Base-by-base conservation (phyloP, 2,888 invertebrate genomes). In the Thymelicus acteon region DNA sequence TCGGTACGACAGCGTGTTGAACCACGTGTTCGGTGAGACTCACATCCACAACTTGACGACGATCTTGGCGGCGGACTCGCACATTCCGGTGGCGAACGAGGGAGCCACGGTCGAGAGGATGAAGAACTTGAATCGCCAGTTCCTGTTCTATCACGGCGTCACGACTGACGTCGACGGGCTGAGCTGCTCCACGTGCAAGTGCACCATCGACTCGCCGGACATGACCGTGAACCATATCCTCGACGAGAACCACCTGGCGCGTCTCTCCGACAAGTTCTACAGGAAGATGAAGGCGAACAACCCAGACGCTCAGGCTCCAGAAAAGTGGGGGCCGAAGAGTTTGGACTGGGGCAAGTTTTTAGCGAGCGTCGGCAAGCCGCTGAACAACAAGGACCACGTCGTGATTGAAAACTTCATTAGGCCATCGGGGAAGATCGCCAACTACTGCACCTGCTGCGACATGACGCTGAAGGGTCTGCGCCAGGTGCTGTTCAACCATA, bases 301-400 rank as follows among this genome's bases (percentile, higher is more conserved):
- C 63, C 84, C 87, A 0, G 92, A 91, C n/a, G 87, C 86, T 0
- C 75, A 83, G 0, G 84, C 91, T 0, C 91, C 92, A 0, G 93
- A 92, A 15, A 93, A 93, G 69, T 93, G 93, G 93, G 93, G 93
- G 0, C 89, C 91, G 0, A 92, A 91, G 73, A 91, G 91, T 64
- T 78, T 92, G 37, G 92, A 91, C 75, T 93, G 93, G 93, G 86
- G 88, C 0, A 93, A 92, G 73, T 93, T 90, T 75, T 76, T 93
- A n/a, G 89, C 90, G 10, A 88, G 89, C 67, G 89, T 89, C 5
- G 92, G 93, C 10, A 93, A 92, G 62, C 91, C 92, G 0, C 80
- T 88, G 70, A 87, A 91, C 74, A 86, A 75, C 10, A 82, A 88
- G 7, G 93, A 93, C 61, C 91, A 92, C 64, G 92, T 93, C 0